These are phyloP conservation scores for Synanthedon vespiformis DNA, from an alignment of 2,888 invertebrate genomes.

Conservation along the genomic window DNA sequence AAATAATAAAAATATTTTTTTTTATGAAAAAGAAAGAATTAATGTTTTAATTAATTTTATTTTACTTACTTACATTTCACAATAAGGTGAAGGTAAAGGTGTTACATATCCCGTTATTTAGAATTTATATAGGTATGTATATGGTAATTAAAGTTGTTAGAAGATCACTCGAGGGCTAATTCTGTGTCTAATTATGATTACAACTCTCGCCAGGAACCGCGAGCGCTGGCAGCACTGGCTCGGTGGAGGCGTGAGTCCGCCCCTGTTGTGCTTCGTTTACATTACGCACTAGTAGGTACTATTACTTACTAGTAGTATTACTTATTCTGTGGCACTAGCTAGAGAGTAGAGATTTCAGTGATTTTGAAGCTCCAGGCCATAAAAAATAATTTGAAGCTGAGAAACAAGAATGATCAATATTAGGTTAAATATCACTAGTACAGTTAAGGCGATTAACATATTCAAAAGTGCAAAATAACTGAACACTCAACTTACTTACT, in stretches of 20 bases:
- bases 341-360: too few species aligned
- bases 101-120: slow-evolving; percentile 28
- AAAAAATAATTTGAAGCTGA: too few species aligned
- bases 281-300: too few species aligned
- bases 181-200: slow-evolving; percentile 47
- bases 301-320: too few species aligned
- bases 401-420: too few species aligned
- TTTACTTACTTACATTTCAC: slow-evolving; percentile 2
- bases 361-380: too few species aligned
- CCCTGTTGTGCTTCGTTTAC: slow-evolving; percentile 26
- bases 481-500: too few species aligned
- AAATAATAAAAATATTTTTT: too few species aligned
- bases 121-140: slow-evolving; percentile 8
- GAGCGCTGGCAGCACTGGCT: slow-evolving; percentile 17
- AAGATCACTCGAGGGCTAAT: slow-evolving; percentile 42
- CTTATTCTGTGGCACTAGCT: too few species aligned
- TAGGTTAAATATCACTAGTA: too few species aligned
- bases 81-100: slow-evolving; percentile 20
- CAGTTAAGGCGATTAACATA: too few species aligned
- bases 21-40: background rate
- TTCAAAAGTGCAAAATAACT: too few species aligned
- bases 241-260: slow-evolving; percentile 46
- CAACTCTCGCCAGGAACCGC: slow-evolving; percentile 33
- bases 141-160: slow-evolving; percentile 22
- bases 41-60: background rate